Evolutionary conservation across 2,113 vertebrate genomes (phyloP), one percentile per base, ranked within the genome.

Genomic region (Alexandromys fortis): DNA sequence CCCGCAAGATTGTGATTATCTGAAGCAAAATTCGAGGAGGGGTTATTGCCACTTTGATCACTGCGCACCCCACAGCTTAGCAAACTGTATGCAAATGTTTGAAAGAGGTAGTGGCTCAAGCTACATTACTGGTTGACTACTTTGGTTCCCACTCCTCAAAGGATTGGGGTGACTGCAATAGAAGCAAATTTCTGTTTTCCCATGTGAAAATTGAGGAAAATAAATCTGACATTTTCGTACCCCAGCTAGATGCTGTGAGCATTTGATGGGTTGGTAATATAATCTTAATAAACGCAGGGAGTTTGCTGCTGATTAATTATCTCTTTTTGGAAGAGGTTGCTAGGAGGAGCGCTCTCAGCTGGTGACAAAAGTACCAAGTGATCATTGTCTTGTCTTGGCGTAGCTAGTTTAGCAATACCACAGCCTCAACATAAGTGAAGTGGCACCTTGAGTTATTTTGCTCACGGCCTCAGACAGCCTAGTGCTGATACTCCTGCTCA

Each of bases 171-270:
- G 88, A 38, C 58, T 65, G 28, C 61, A 38, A 1, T 81, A 76
- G 68, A 94, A 91, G 28, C 65, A 92, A 58, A 28, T 58, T 92
- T 94, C 35, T 86, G 73, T 82, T 89, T 93, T 89, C 76, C 79
- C 38, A 28, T 38, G 6, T 75, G 63, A 90, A 90, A 89, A 95
- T 72, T 63, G 12, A 83, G 88, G 72, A 88, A 38, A 95, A 95
- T 87, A 38, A 58, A 72, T 65, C 87, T 96, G 14, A 77, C 58
- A 67, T 91, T 52, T 95, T 88, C 75, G 38, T 68, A 85, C 3
- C 52, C 72, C 52, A 61, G 5, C 26, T 52, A 42, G 94, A 75
- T 87, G 14, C 28, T 77, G 4, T 83, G 21, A 92, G 77, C 30
- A 94, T 55, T 90, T 47, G 55, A 55, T 63, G 89, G 91, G 63